Evolutionary conservation across 37 sponge, comb jelly and placozoan genomes (phyloP).

Genomic region (Beroe forskalii): DNA sequence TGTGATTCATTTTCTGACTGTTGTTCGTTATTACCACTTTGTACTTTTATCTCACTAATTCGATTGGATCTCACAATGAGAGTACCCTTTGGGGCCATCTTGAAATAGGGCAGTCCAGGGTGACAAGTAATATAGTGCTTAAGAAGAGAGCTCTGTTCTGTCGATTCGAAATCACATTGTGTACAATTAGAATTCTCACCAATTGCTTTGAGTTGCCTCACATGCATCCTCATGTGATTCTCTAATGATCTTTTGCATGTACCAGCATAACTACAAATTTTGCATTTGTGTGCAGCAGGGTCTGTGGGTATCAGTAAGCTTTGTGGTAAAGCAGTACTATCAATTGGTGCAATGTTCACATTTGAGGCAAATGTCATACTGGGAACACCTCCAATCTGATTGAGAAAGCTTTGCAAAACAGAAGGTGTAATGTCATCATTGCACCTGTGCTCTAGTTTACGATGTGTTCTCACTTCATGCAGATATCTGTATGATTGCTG

Average conservation of each 20-base stretch:
- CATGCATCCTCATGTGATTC: constrained; percentile 53
- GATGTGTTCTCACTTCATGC: not conserved
- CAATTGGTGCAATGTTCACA: not conserved
- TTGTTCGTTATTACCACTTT: too few relatives aligned
- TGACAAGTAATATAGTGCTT: not conserved
- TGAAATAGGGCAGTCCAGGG: constrained; percentile 30
- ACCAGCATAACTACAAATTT: constrained; percentile 2
- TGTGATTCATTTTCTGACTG: too few relatives aligned
- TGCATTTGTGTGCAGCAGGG: not conserved
- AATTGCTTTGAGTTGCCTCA: constrained; percentile 9
- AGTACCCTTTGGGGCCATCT: constrained; percentile 34
- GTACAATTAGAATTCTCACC: not conserved
- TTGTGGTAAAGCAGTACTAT: not conserved
- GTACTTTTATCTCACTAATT: not conserved
- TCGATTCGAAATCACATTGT: not conserved
- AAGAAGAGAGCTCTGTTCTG: not conserved
- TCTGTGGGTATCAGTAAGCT: not conserved
- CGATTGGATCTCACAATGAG: not conserved
- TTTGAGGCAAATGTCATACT: not conserved
- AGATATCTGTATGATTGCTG: not conserved
- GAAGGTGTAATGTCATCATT: not conserved
- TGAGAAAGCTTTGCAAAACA: not conserved
- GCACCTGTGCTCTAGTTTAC: not conserved
- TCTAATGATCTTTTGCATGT: constrained; percentile 38
- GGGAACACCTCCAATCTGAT: not conserved